Percentiles rank a stretch among this genome's conserved stretches.
Evolutionary conservation across 2,797 vertebrate species (phyloP).

Genomic region (Phyllotis vaccarum): DNA sequence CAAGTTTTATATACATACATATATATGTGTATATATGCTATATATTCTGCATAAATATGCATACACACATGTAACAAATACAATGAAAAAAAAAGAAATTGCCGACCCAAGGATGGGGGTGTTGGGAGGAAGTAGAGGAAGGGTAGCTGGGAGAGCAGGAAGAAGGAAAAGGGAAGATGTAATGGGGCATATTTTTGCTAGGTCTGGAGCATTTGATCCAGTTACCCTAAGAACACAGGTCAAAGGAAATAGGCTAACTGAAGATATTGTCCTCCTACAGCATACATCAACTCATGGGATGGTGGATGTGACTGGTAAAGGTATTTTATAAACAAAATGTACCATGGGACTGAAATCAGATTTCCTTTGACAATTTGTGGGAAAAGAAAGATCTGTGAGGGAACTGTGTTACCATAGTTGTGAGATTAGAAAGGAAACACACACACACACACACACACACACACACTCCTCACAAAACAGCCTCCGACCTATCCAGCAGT

Average conservation of each 20-base stretch:
- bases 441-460: background rate
- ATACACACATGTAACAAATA: background rate
- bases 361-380: slow-evolving; percentile 66
- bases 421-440: background rate
- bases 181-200: background rate
- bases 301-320: slow-evolving; percentile 13
- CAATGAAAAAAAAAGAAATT: background rate
- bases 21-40: no score
- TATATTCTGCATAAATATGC: no score
- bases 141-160: background rate
- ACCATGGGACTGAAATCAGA: slow-evolving; percentile 53
- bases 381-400: slow-evolving; percentile 43
- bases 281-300: slow-evolving; percentile 9
- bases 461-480: background rate
- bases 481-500: slow-evolving; percentile 16
- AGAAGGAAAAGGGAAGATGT: background rate
- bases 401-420: slow-evolving; percentile 57
- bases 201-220: background rate
- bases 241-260: background rate
- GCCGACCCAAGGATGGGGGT: no score
- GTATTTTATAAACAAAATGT: slow-evolving; percentile 69
- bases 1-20: no score
- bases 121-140: background rate
- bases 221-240: background rate
- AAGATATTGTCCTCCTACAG: background rate